Percentiles rank a stretch among this genome's conserved stretches.
Conservation (phyloP, 2,797 vertebrate genomes). For the Echiichthys vipera region DNA sequence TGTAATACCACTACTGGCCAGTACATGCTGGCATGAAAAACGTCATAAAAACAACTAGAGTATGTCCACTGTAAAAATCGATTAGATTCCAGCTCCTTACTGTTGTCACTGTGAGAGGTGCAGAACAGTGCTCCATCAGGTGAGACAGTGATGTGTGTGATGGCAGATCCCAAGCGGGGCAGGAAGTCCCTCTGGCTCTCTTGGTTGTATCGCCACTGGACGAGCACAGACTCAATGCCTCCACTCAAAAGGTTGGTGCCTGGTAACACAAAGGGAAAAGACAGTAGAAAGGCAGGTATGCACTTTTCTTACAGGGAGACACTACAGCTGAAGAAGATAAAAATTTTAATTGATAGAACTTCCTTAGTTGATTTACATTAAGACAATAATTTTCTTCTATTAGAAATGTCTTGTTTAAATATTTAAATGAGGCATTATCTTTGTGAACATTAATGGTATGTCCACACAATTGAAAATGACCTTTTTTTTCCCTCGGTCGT, state of each 20-base stretch:
- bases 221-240: conserved; percentile 93
- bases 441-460: no score
- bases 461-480: no score
- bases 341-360: no score
- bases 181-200: conserved; percentile 89
- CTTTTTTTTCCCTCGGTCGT: no score
- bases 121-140: conserved; percentile 89
- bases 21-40: not conserved
- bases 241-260: conserved; percentile 93
- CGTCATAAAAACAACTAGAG: not conserved
- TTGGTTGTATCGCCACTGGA: conserved; percentile 90
- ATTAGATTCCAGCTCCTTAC: conserved; percentile 83
- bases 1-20: not conserved
- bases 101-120: conserved; percentile 94
- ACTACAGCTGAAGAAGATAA: no score
- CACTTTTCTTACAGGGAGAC: no score
- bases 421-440: no score
- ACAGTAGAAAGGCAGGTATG: not conserved
- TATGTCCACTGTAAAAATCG: no score
- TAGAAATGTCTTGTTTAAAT: no score
- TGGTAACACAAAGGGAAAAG: conserved; percentile 58
- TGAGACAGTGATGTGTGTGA: conserved; percentile 88
- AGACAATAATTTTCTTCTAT: no score
- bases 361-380: no score
- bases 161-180: conserved; percentile 91